Evolutionary conservation across 2,797 vertebrate genomes (phyloP).

Genomic region (Fundulus diaphanus): DNA sequence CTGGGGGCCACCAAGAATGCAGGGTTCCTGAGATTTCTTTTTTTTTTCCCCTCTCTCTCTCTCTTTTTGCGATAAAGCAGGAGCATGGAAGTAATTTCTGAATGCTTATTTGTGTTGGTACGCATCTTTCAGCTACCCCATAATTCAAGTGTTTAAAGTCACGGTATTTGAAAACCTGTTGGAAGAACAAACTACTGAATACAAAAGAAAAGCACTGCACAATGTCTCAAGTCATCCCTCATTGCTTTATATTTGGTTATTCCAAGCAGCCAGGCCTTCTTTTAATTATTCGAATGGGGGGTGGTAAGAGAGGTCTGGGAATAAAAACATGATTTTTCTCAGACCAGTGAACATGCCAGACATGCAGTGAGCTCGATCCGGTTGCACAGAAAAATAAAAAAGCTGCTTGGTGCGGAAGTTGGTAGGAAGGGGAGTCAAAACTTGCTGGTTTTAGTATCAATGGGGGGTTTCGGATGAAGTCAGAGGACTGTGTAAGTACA

Average conservation of each 20-base stretch:
- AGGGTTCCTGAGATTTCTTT: slow-evolving; percentile 37
- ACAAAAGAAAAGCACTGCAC: neutral
- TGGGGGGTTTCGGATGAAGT: too few species aligned
- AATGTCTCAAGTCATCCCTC: neutral
- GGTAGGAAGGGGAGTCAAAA: neutral
- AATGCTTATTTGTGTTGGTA: slow-evolving; percentile 9
- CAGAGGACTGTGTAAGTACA: too few species aligned
- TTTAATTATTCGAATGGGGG: neutral
- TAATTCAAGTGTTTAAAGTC: neutral
- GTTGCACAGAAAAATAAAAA: neutral
- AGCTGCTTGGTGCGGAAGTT: neutral
- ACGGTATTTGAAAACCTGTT: neutral
- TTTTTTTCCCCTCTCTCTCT: too few species aligned
- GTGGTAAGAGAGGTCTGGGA: neutral
- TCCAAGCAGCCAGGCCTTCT: neutral
- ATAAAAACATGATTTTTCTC: too few species aligned
- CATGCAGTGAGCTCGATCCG: too few species aligned
- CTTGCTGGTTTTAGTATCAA: neutral
- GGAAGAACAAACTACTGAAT: neutral
- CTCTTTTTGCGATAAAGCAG: slow-evolving; percentile 1
- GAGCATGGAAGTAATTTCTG: slow-evolving; percentile 1
- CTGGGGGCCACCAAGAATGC: slow-evolving; percentile 62
- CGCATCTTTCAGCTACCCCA: neutral
- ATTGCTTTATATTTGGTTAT: neutral
- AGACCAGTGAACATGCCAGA: too few species aligned